Evolutionary conservation across 1,140 invertebrate genomes (phyloP).

Genomic region (Hylaeus anthracinus): DNA sequence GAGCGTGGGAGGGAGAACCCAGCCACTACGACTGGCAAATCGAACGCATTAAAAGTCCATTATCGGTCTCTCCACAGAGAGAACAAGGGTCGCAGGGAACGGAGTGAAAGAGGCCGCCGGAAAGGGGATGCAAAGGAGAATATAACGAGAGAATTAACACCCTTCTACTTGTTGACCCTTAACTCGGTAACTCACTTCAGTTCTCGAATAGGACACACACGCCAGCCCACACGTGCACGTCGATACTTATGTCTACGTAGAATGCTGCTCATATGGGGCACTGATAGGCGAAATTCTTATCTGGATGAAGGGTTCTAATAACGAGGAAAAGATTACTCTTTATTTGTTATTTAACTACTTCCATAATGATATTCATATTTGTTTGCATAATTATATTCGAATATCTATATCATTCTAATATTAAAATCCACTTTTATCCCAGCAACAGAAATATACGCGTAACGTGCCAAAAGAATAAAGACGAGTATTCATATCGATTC

Average conservation of each 20-base stretch:
- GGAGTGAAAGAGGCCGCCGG: slow-evolving; percentile 14
- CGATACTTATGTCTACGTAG: background rate
- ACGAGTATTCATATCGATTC: no score
- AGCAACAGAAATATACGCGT: no score
- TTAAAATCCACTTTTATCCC: no score
- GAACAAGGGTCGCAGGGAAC: slow-evolving; percentile 21
- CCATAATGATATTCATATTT: no score
- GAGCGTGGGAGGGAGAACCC: slow-evolving; percentile 17
- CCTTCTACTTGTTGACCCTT: slow-evolving; percentile 57
- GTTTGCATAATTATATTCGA: no score
- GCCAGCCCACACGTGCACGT: background rate
- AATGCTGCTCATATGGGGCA: background rate
- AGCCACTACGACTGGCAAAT: slow-evolving; percentile 54
- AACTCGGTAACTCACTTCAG: slow-evolving; percentile 25
- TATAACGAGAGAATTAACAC: slow-evolving; percentile 51
- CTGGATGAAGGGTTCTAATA: no score
- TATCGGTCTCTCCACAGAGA: slow-evolving; percentile 49
- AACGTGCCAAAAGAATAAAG: background rate
- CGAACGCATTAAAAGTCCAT: slow-evolving; percentile 69
- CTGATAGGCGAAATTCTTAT: no score
- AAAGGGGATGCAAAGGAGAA: slow-evolving; percentile 34
- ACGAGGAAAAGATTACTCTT: no score
- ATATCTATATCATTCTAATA: no score
- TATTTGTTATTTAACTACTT: no score
- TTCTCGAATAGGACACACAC: slow-evolving; percentile 1